Evolutionary conservation across 2,888 invertebrate genomes (phyloP), one percentile per base, ranked within the genome.

Genomic region (Acholoe squamosa): DNA sequence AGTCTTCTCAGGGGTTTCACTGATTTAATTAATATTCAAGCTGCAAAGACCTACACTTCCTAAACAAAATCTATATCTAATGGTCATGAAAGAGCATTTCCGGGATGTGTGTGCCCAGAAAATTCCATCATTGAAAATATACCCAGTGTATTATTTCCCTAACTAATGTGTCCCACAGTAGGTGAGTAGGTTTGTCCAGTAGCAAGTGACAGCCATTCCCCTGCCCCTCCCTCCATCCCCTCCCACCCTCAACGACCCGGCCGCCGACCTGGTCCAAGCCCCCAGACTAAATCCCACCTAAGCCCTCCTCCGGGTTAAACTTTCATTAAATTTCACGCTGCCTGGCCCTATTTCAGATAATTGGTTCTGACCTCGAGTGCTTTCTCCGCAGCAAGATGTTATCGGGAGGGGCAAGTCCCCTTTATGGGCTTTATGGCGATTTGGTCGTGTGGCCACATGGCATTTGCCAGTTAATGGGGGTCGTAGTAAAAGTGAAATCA

Each of bases 271-370:
- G n/a, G 80, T 16, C 80, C 80, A 3, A 5, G 43, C 80, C 33
- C 80, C 12, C 43, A 14, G n/a, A 80, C 12, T 80, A 33, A 80
- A 33, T 43, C 80, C 80, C 80, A 33, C 80, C 33, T 43, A 33
- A 43, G 71, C 80, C 43, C 80, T 80, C 80, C 80, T 43, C 80
- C 34, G 80, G 80, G 80, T 80, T 80, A 80, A 80, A 80, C 80
- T 80, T 80, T 80, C 80, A 80, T 80, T 80, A 80, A 80, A 80
- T 80, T 80, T 80, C 80, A 80, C 80, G 80, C 80, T 80, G 80
- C 34, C 80, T 25, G 80, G 22, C 80, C 16, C 80, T 33, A 80
- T 16, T 43, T 43, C 34, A 43, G 80, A 80, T 80, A 80, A 80
- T 80, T 80, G 80, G 80, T 80, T 80, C 80, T 80, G 80, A 43